These are phyloP conservation scores for Stegostoma tigrinum DNA, from an alignment of 2,113 vertebrate genomes.

Conservation along the genomic window DNA sequence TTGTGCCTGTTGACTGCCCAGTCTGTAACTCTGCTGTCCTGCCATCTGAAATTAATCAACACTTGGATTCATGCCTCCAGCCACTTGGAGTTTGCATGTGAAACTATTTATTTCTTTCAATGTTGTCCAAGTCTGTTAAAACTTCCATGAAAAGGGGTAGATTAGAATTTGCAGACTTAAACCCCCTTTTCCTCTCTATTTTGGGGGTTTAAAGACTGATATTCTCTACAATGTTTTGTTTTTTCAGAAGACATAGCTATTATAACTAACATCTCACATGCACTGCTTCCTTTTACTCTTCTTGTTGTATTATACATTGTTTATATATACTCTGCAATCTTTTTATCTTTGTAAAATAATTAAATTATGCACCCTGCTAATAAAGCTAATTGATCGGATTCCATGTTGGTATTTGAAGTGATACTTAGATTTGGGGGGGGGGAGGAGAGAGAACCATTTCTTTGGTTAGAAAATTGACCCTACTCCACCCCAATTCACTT, in stretches of 20 bases:
- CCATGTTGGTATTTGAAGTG: background rate
- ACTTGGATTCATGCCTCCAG: constrained; percentile 77
- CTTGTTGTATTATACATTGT: background rate
- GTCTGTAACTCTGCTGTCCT: constrained; percentile 65
- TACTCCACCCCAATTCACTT: too few species aligned
- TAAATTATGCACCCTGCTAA: background rate
- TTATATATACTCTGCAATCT: background rate
- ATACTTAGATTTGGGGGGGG: background rate
- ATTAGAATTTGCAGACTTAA: background rate
- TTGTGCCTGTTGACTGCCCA: constrained; percentile 68
- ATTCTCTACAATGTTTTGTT: background rate
- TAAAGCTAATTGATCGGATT: background rate
- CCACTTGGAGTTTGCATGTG: background rate
- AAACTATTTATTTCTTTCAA: background rate
- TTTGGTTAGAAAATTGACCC: too few species aligned
- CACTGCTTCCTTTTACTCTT: background rate
- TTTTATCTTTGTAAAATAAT: background rate
- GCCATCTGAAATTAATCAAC: constrained; percentile 74
- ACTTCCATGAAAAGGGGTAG: background rate
- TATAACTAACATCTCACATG: background rate
- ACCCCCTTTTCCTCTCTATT: too few species aligned
- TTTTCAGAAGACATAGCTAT: background rate
- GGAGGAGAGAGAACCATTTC: too few species aligned
- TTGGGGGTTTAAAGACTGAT: too few species aligned
- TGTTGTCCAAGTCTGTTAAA: background rate